Percentiles rank a stretch among this genome's conserved stretches.
Evolutionary conservation across 2,113 vertebrate genomes (phyloP).

Genomic region (Oreotragus oreotragus): DNA sequence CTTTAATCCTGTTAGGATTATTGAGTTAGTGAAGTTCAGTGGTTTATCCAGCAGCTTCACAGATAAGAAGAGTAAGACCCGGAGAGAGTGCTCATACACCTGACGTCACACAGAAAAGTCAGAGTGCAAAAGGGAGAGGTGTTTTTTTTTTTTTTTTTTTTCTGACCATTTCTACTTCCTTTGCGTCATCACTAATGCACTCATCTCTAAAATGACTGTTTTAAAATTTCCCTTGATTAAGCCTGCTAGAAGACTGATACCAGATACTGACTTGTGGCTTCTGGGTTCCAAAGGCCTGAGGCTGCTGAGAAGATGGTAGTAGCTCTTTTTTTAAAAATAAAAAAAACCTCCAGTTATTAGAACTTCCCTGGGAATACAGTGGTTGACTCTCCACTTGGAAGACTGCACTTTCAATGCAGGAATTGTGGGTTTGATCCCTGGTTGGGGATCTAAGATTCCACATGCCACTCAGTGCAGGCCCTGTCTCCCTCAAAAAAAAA

Average conservation of each 20-base stretch:
- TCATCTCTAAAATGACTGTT: background rate
- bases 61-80: background rate
- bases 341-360: background rate
- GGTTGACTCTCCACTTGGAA: background rate
- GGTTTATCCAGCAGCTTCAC: background rate
- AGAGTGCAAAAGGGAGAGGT: background rate
- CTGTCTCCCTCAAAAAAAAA: background rate
- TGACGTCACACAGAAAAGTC: background rate
- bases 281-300: background rate
- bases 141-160: background rate
- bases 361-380: background rate
- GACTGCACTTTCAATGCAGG: background rate
- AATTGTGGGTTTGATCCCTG: background rate
- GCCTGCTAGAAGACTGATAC: background rate
- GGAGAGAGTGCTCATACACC: background rate
- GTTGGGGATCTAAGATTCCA: background rate
- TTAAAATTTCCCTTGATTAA: background rate
- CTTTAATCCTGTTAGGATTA: background rate
- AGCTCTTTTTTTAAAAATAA: background rate
- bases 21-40: background rate
- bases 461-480: background rate
- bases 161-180: background rate
- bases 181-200: background rate
- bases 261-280: background rate
- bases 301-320: background rate